Conservation (phyloP, 92 coral and sea anemone species). For the Bergia sp. region DNA sequence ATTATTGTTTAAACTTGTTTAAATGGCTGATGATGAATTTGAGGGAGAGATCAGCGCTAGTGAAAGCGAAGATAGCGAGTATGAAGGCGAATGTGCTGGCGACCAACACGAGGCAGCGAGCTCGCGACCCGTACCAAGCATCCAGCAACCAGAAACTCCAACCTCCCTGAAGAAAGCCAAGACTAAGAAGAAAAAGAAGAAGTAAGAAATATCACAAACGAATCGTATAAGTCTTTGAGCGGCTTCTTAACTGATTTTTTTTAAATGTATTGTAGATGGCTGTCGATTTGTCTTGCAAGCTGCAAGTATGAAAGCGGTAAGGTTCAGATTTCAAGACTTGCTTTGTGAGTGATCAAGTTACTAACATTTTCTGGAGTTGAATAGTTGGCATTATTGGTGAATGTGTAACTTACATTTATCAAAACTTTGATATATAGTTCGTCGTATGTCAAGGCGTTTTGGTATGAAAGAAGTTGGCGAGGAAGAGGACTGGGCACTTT, state of each 20-base stretch:
- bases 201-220: constrained; percentile 45
- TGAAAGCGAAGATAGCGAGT: constrained; percentile 88
- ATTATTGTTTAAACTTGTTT: background rate
- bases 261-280: constrained; percentile 70
- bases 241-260: background rate
- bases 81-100: constrained; percentile 91
- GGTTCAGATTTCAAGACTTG: constrained; percentile 11
- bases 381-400: background rate
- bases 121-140: constrained; percentile 53
- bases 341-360: background rate
- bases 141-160: constrained; percentile 53
- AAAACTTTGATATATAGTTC: constrained; percentile 63
- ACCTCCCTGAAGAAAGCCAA: constrained; percentile 78
- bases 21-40: constrained; percentile 88
- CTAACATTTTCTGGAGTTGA: background rate
- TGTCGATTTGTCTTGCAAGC: constrained; percentile 83
- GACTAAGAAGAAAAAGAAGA: constrained; percentile 88
- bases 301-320: constrained; percentile 99
- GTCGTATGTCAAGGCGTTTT: constrained; percentile 89
- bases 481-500: constrained; percentile 98
- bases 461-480: constrained; percentile 99
- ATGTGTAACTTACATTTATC: background rate
- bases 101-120: constrained; percentile 55
- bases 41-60: constrained; percentile 87
- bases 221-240: background rate